phyloP scores from a whole-genome alignment of 2,797 vertebrate genomes.

The Leuciscus waleckii region DNA sequence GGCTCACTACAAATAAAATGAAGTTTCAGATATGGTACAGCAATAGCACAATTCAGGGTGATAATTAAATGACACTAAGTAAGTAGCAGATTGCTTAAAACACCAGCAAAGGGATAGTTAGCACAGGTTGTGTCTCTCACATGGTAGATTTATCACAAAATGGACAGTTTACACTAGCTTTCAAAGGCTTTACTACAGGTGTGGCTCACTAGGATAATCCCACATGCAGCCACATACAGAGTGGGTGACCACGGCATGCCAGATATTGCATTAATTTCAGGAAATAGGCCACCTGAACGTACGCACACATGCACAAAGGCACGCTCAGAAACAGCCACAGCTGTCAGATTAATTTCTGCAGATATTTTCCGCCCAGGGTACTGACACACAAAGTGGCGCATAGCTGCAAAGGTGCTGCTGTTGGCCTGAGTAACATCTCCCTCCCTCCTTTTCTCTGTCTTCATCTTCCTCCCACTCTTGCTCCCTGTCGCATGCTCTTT shows the following conservation, averaged over 20 bases:
- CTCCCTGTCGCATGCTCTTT: constrained; percentile 49
- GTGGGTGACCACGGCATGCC: constrained; percentile 15
- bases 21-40: background rate
- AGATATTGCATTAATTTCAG: constrained; percentile 37
- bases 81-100: constrained; percentile 20
- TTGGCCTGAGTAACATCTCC: constrained; percentile 32
- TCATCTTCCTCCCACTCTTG: constrained; percentile 40
- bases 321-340: constrained; percentile 30
- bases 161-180: constrained; percentile 79
- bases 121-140: constrained; percentile 11
- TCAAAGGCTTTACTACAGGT: constrained; percentile 80
- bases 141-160: constrained; percentile 47
- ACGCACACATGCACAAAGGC: constrained; percentile 33
- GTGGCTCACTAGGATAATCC: constrained; percentile 75
- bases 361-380: constrained; percentile 10
- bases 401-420: constrained; percentile 42
- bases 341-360: constrained; percentile 51
- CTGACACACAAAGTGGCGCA: constrained; percentile 38
- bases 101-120: background rate
- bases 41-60: background rate
- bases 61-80: background rate
- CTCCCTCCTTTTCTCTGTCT: constrained; percentile 25
- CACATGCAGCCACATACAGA: constrained; percentile 51
- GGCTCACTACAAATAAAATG: background rate
- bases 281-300: constrained; percentile 44